Conservation (phyloP, 2,888 invertebrate species). For the Melanostoma mellinum region DNA sequence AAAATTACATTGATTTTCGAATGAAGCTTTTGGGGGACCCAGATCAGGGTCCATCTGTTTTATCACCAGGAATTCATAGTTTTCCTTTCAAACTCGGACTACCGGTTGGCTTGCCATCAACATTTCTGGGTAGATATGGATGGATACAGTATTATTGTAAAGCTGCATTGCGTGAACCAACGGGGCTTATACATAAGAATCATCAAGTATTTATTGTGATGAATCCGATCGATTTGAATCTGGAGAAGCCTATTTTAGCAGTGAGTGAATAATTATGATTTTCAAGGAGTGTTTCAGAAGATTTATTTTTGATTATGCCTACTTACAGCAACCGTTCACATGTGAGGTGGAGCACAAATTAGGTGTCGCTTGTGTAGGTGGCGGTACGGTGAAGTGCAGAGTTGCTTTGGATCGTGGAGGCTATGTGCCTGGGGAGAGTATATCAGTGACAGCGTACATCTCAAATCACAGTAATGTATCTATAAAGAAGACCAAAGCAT, state of each 20-base stretch:
- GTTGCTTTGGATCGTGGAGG: constrained; percentile 95
- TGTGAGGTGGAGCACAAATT: constrained; percentile 95
- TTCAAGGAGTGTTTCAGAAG: constrained; percentile 15
- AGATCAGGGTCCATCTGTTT: constrained; percentile 91
- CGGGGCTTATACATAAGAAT: constrained; percentile 94
- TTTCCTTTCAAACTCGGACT: constrained; percentile 96
- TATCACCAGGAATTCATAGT: constrained; percentile 96
- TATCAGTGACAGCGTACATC: constrained; percentile 92
- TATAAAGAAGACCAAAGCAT: constrained; percentile 92
- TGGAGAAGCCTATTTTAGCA: constrained; percentile 93
- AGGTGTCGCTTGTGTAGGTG: constrained; percentile 93
- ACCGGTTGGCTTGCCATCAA: constrained; percentile 94
- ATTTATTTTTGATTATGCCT: constrained; percentile 62
- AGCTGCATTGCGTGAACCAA: constrained; percentile 92
- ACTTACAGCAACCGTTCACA: constrained; percentile 90
- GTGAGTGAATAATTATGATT: constrained; percentile 84
- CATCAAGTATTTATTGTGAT: constrained; percentile 98
- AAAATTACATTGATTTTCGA: constrained; percentile 97
- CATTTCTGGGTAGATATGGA: constrained; percentile 95
- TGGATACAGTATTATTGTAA: constrained; percentile 98
- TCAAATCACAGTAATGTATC: constrained; percentile 93
- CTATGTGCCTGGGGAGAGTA: constrained; percentile 96
- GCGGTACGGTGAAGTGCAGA: constrained; percentile 93
- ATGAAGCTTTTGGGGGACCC: constrained; percentile 94
- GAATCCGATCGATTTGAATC: constrained; percentile 96